Conservation (phyloP, 2,113 vertebrate genomes). For the Cebus imitator region DNA sequence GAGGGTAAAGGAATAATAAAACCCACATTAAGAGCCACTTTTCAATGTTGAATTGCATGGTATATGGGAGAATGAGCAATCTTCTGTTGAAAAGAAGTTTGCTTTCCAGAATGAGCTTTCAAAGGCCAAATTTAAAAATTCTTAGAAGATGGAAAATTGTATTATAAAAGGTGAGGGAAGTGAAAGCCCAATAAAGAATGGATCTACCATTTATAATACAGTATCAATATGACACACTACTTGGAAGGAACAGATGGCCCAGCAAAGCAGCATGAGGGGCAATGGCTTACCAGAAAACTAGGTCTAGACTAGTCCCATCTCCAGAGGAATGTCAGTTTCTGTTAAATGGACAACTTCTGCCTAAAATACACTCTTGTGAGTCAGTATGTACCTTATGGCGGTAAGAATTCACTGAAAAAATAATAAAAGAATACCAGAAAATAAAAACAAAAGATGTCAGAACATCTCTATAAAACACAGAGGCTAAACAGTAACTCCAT, state of each 20-base stretch:
- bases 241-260: neutral
- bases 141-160: neutral
- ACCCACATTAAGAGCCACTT: neutral
- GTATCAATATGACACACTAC: too few relatives aligned
- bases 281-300: neutral
- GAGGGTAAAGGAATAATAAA: neutral
- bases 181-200: neutral
- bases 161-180: neutral
- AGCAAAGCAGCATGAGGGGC: neutral
- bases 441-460: neutral
- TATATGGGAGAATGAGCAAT: neutral
- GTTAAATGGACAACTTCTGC: neutral
- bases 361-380: neutral
- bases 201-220: neutral
- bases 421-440: slow-evolving; percentile 10
- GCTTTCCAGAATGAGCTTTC: neutral
- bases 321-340: neutral
- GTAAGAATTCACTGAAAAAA: neutral
- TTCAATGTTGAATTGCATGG: neutral
- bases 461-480: neutral
- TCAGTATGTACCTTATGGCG: neutral
- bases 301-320: neutral
- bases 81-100: neutral
- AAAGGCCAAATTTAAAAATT: neutral
- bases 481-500: neutral